These are phyloP conservation scores for Pseudomugil tenellus DNA, from an alignment of 2,797 vertebrate genomes.

Conservation along the genomic window DNA sequence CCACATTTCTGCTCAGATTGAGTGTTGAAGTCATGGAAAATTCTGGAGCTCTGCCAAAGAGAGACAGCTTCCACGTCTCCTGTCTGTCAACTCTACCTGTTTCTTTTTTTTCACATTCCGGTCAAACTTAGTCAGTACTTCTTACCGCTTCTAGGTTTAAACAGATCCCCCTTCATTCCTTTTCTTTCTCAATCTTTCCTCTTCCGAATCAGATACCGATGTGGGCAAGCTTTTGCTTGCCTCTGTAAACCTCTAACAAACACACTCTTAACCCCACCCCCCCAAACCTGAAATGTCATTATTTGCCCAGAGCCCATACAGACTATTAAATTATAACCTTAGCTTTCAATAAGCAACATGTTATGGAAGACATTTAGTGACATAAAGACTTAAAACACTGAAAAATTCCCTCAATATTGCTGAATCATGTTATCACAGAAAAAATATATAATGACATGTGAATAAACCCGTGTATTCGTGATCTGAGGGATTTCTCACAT, in stretches of 20 bases:
- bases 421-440: constrained; percentile 13
- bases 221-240: constrained; percentile 58
- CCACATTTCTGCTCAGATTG: constrained; percentile 51
- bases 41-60: constrained; percentile 58
- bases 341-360: constrained; percentile 25
- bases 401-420: constrained; percentile 9
- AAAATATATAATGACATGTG: constrained; percentile 3
- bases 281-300: constrained; percentile 63
- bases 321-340: constrained; percentile 48
- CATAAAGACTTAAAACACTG: background rate
- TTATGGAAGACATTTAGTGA: constrained; percentile 15
- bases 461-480: background rate
- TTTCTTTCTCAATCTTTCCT: constrained; percentile 1
- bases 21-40: constrained; percentile 72
- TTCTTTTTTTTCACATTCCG: constrained; percentile 37
- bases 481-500: constrained; percentile 7
- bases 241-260: constrained; percentile 45
- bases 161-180: constrained; percentile 41
- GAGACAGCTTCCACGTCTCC: constrained; percentile 62
- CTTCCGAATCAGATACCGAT: constrained; percentile 43
- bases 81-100: constrained; percentile 42
- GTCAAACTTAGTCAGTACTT: constrained; percentile 46
- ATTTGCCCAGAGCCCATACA: constrained; percentile 34
- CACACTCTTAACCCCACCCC: constrained; percentile 14
- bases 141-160: constrained; percentile 53